Conservation (phyloP, 2,797 vertebrate species). For the Myotis daubentonii region DNA sequence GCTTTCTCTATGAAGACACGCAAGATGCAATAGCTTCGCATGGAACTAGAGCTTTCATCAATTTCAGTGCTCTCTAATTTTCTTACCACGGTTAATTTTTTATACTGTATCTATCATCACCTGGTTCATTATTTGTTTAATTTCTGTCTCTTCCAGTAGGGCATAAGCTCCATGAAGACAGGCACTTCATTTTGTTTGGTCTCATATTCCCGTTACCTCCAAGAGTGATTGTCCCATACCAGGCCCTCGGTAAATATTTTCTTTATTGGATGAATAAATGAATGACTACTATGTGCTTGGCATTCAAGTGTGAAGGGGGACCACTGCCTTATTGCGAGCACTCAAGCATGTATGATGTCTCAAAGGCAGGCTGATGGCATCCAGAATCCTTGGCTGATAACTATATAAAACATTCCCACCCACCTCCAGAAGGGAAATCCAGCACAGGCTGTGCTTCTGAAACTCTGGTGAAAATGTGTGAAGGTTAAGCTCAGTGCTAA, state of each 20-base stretch:
- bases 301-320: neutral
- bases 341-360: neutral
- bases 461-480: constrained; percentile 66
- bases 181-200: neutral
- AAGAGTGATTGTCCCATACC: neutral
- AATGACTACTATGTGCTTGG: neutral
- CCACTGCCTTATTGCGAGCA: neutral
- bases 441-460: constrained; percentile 73
- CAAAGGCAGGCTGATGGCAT: neutral
- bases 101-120: neutral
- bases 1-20: neutral
- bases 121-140: neutral
- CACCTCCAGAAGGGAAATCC: constrained; percentile 46
- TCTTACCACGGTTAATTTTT: neutral
- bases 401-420: constrained; percentile 55
- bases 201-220: neutral
- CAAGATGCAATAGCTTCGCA: neutral
- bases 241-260: neutral
- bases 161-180: neutral
- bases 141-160: neutral
- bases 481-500: constrained; percentile 83
- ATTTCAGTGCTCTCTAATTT: neutral
- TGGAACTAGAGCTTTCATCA: too few relatives aligned
- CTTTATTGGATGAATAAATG: neutral
- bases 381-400: constrained; percentile 31